A percentile compares a stretch with the other conserved stretches of the same genome.
phyloP scores from a whole-genome alignment of 2,888 invertebrate species.

The Norana najaformis region DNA sequence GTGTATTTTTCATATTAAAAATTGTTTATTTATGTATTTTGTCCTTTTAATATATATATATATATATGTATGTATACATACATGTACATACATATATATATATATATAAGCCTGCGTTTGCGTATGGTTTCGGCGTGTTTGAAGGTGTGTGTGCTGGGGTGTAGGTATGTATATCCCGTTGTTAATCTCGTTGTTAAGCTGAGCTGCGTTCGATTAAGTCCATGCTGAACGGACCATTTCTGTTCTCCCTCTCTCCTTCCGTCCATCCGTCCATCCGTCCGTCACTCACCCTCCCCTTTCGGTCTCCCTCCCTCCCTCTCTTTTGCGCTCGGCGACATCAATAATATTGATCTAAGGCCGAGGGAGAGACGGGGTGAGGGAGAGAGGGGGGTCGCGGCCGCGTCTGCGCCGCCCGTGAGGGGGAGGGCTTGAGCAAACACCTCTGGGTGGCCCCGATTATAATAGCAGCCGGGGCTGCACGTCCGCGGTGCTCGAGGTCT shows the following conservation, averaged over 20 bases:
- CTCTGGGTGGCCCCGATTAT: conserved; percentile 13
- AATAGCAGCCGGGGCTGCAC: not conserved
- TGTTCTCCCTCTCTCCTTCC: not conserved
- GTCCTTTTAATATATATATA: not conserved
- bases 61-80: not conserved
- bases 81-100: not conserved
- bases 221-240: not conserved
- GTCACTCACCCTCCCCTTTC: not conserved
- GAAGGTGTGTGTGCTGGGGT: not conserved
- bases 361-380: not conserved
- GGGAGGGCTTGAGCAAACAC: conserved; percentile 6
- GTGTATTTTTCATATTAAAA: not conserved
- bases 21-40: not conserved
- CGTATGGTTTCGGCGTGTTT: not conserved
- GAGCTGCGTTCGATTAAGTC: conserved; percentile 13
- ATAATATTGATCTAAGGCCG: conserved; percentile 7
- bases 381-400: not conserved
- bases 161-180: not conserved
- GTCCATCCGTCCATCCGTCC: not conserved
- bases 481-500: not conserved
- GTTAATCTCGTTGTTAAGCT: conserved; percentile 13
- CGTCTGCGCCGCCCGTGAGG: not conserved
- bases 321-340: not conserved
- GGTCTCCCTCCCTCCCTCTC: not conserved
- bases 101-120: not conserved